Conservation (phyloP, 2,888 invertebrate genomes). For the Pogonocherus hispidulus region DNA sequence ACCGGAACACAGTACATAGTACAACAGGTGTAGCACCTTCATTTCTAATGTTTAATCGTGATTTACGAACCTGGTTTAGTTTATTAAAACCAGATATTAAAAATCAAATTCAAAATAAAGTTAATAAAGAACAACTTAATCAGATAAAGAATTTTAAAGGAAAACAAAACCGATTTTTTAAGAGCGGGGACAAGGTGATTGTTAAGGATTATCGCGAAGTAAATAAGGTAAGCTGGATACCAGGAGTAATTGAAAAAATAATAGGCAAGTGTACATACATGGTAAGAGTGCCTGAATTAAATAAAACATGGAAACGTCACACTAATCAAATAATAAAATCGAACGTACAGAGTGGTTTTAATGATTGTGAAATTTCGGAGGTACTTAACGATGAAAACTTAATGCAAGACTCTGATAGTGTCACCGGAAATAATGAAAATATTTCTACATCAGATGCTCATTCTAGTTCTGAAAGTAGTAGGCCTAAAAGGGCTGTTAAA, state of each 20-base stretch:
- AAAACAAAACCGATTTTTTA: not conserved
- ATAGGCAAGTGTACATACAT: slow-evolving; percentile 23
- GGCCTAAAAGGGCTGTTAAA: too few relatives aligned
- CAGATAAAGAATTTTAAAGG: slow-evolving; percentile 24
- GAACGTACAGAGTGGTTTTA: slow-evolving; percentile 14
- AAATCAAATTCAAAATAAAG: not conserved
- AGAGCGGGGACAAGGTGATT: slow-evolving; percentile 15
- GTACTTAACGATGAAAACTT: too few relatives aligned
- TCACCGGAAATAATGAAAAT: too few relatives aligned
- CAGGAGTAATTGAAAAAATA: slow-evolving; percentile 14
- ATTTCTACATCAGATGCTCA: too few relatives aligned
- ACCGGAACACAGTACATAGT: slow-evolving; percentile 32
- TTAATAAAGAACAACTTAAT: slow-evolving; percentile 2
- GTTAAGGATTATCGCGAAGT: slow-evolving; percentile 28
- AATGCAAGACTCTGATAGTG: too few relatives aligned
- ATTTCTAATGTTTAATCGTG: slow-evolving; percentile 31
- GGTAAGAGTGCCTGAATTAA: slow-evolving; percentile 29
- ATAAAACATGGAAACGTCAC: slow-evolving; percentile 30
- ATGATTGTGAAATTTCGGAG: too few relatives aligned
- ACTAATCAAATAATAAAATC: slow-evolving; percentile 20
- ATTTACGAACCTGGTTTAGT: slow-evolving; percentile 27
- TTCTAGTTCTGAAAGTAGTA: too few relatives aligned
- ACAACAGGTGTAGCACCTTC: slow-evolving; percentile 32
- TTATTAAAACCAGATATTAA: not conserved
- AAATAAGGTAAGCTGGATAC: slow-evolving; percentile 32